Evolutionary conservation across 2,797 vertebrate species (phyloP).

Genomic region (Tamandua tetradactyla): DNA sequence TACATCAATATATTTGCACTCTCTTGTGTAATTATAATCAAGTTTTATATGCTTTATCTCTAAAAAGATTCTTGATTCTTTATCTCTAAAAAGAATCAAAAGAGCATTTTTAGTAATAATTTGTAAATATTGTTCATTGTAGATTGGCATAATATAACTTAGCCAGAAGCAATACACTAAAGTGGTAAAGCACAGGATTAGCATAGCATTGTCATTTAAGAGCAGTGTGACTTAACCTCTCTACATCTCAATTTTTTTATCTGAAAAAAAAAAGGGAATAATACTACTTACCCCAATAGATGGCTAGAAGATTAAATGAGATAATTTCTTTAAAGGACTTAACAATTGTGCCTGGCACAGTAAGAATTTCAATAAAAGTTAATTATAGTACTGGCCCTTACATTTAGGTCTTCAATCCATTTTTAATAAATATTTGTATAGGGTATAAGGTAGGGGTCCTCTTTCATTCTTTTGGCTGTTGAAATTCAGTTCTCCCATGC

Average conservation of each 20-base stretch:
- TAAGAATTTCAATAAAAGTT: slow-evolving; percentile 43
- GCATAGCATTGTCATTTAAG: neutral
- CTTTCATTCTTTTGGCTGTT: too few relatives aligned
- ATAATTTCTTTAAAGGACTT: neutral
- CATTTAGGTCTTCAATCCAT: too few relatives aligned
- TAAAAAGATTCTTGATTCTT: neutral
- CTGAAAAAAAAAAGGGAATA: neutral
- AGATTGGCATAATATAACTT: neutral
- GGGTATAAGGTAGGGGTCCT: too few relatives aligned
- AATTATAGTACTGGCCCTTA: too few relatives aligned
- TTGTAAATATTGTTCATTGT: neutral
- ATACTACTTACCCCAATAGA: neutral
- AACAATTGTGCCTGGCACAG: neutral
- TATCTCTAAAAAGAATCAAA: slow-evolving; percentile 21
- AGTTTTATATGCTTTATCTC: slow-evolving; percentile 8
- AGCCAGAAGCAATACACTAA: neutral
- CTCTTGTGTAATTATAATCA: slow-evolving; percentile 3
- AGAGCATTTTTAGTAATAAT: neutral
- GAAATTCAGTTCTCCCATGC: too few relatives aligned
- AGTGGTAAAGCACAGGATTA: neutral
- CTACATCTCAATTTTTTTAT: neutral
- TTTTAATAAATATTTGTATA: too few relatives aligned
- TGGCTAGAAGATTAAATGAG: neutral
- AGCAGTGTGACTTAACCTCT: neutral
- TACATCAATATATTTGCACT: neutral